Conservation (phyloP, 2,888 invertebrate genomes). For the Agrochola lota region DNA sequence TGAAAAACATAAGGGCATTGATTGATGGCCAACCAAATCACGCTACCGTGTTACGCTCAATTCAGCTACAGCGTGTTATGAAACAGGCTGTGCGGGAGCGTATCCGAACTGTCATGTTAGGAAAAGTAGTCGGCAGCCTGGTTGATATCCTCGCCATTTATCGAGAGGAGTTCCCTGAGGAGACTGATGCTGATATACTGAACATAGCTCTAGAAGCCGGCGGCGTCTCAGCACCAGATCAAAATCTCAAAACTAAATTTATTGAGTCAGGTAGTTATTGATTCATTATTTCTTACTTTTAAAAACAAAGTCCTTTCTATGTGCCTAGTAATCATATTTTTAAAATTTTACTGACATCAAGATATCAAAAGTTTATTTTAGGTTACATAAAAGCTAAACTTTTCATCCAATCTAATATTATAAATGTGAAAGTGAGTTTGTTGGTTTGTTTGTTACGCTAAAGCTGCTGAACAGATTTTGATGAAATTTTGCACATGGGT, state of each 20-base stretch:
- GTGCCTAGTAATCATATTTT: background rate
- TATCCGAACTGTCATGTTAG: constrained; percentile 77
- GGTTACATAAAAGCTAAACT: background rate
- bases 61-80: constrained; percentile 69
- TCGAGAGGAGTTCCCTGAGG: constrained; percentile 73
- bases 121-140: constrained; percentile 73
- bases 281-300: constrained; percentile 45
- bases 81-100: constrained; percentile 82
- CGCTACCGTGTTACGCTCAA: constrained; percentile 49
- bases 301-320: constrained; percentile 1
- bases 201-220: constrained; percentile 69
- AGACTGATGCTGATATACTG: constrained; percentile 77
- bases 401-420: too few relatives aligned
- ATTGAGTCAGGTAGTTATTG: constrained; percentile 73
- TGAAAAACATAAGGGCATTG: constrained; percentile 76
- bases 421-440: too few relatives aligned
- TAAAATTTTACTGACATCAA: background rate
- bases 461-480: too few relatives aligned
- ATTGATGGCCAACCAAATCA: constrained; percentile 50
- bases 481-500: too few relatives aligned
- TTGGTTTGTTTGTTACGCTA: too few relatives aligned
- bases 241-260: constrained; percentile 22
- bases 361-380: background rate
- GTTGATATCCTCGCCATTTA: constrained; percentile 73
- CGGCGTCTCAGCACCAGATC: constrained; percentile 40